These are phyloP conservation scores for Flexamia atlantica DNA, from an alignment of 2,888 invertebrate genomes.

Conservation along the genomic window DNA sequence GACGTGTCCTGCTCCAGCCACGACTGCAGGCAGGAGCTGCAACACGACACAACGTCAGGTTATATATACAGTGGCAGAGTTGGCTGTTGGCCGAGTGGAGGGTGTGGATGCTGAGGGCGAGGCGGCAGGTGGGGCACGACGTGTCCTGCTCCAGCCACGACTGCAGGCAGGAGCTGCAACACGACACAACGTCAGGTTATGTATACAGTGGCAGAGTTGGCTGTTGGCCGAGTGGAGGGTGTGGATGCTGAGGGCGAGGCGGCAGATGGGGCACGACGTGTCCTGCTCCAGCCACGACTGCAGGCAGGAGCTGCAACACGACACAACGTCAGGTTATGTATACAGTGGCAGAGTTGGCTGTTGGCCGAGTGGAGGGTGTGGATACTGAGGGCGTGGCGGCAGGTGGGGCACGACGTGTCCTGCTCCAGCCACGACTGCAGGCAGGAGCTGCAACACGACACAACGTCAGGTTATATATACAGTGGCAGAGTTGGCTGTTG, in stretches of 20 bases:
- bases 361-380: conserved; percentile 73
- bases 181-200: too few relatives aligned
- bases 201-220: conserved; percentile 48
- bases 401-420: conserved; percentile 92
- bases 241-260: too few relatives aligned
- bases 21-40: conserved; percentile 87
- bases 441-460: too few relatives aligned
- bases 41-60: conserved; percentile 65
- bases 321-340: too few relatives aligned
- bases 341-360: conserved; percentile 48
- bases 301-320: too few relatives aligned
- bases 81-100: conserved; percentile 68
- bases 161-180: conserved; percentile 74
- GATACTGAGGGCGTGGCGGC: too few relatives aligned
- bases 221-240: conserved; percentile 70
- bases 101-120: conserved; percentile 78
- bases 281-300: conserved; percentile 95
- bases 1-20: conserved; percentile 96
- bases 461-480: too few relatives aligned
- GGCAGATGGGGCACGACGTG: conserved; percentile 91
- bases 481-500: conserved; percentile 56
- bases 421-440: conserved; percentile 92
- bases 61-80: too few relatives aligned
- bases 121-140: conserved; percentile 90
- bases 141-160: conserved; percentile 96